phyloP scores from a whole-genome alignment of 2,113 vertebrate species.

The Nansenia antarctica region DNA sequence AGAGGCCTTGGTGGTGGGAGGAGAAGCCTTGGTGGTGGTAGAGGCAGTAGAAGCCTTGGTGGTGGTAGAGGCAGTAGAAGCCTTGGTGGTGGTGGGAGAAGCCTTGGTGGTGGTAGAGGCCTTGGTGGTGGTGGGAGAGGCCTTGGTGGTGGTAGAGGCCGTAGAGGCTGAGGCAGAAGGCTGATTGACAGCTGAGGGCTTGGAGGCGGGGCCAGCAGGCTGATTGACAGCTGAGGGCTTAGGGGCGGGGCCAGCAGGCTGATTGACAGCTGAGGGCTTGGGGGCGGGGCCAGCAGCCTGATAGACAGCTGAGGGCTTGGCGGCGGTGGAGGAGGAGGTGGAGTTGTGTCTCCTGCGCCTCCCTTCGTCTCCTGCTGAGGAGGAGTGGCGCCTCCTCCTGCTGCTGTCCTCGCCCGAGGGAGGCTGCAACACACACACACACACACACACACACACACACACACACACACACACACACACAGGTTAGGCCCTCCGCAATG shows the following conservation, averaged over 20 bases:
- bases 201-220: not conserved
- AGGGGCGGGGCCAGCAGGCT: not conserved
- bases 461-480: too few relatives aligned
- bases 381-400: slow-evolving; percentile 76
- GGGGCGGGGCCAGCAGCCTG: slow-evolving; percentile 29
- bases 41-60: not conserved
- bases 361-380: slow-evolving; percentile 76
- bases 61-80: not conserved
- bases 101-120: not conserved
- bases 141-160: not conserved
- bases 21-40: not conserved
- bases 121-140: not conserved
- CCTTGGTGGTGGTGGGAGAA: not conserved
- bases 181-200: not conserved
- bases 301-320: slow-evolving; percentile 26
- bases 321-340: slow-evolving; percentile 42
- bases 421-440: slow-evolving; percentile 76
- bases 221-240: not conserved
- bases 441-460: too few relatives aligned
- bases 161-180: not conserved
- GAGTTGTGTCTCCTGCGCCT: slow-evolving; percentile 65
- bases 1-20: not conserved
- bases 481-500: too few relatives aligned
- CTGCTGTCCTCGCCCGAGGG: slow-evolving; percentile 84
- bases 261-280: slow-evolving; percentile 20